phyloP scores from a whole-genome alignment of 2,888 invertebrate genomes.

The Seladonia tumulorum region DNA sequence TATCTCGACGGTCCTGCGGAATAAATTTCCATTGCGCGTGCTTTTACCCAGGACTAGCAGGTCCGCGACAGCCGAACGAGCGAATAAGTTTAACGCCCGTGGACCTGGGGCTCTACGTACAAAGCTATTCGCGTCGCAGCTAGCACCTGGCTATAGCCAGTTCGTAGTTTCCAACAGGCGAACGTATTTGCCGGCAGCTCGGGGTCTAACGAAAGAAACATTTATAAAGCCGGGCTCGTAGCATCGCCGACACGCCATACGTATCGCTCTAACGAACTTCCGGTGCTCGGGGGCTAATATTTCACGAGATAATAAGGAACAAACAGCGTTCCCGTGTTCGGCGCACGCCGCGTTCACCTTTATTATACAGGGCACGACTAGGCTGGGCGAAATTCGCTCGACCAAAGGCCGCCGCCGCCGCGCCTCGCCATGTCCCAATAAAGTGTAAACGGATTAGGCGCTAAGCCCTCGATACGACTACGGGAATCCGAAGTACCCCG shows the following conservation, averaged over 20 bases:
- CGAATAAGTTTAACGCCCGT: background rate
- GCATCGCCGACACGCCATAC: slow-evolving; percentile 26
- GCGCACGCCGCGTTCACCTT: slow-evolving; percentile 18
- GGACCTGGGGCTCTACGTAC: background rate
- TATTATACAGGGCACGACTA: slow-evolving; percentile 23
- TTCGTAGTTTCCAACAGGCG: background rate
- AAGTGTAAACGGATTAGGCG: slow-evolving; percentile 63
- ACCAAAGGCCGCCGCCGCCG: slow-evolving; percentile 46
- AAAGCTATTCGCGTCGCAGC: background rate
- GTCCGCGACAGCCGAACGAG: background rate
- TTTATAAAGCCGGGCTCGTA: slow-evolving; percentile 26
- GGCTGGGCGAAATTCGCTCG: slow-evolving; percentile 48
- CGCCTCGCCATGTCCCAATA: slow-evolving; percentile 48
- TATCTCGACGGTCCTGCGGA: too few species aligned
- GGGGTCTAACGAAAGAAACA: slow-evolving; percentile 16
- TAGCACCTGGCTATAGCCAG: background rate
- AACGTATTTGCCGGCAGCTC: background rate
- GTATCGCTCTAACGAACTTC: slow-evolving; percentile 51
- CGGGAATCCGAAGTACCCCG: slow-evolving; percentile 48
- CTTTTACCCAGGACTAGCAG: background rate
- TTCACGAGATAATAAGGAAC: slow-evolving; percentile 57
- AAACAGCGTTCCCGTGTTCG: slow-evolving; percentile 52
- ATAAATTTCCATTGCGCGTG: background rate
- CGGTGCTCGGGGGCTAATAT: slow-evolving; percentile 36
- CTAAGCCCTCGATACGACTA: slow-evolving; percentile 59